Evolutionary conservation across 1,140 invertebrate genomes (phyloP), one percentile per base, ranked within the genome.

Genomic region (Drosophila bocqueti): DNA sequence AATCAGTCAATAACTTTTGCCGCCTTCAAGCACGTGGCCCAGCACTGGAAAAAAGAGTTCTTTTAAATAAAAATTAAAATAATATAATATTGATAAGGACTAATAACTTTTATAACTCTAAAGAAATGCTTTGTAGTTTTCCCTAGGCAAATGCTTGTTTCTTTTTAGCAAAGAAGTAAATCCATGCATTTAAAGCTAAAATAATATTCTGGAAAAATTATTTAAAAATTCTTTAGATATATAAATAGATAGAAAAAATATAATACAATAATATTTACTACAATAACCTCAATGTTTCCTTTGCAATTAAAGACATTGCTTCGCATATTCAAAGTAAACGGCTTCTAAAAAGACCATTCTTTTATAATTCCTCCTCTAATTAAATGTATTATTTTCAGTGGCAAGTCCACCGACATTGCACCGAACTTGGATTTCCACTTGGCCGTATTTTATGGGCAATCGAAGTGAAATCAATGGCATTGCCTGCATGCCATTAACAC

Each of bases 1-100:
- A 90, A 90, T 90, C 85, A 90, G 85, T 90, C 85, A 90, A 90
- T 90, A 90, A 90, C 86, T 90, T 90, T 90, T 90, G 85, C 85
- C 85, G 85, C 81, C 85, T 85, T 85, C 75, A 69, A 76, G 86
- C 85, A 90, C 86, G 85, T 84, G 85, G 85, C 81, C 61, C 36
- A 55, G 67, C 68, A 71, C 76, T 77, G 50, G 18, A 71, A 55
- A n/a, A 66, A 24, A 4, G 2, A 4, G 0, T 13, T 2, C 1
- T 38, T 18, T 10, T 18, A 15, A 38, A 13, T 9, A 10, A 15
- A 21, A 43, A 10, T 43, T 4, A 7, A 15, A 46, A 1, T 2
- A 8, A 16, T 29, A 59, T 5, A 18, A 29, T 18, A 2, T 1
- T 8, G 10, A 2, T 6, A n/a, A 40, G 5, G 4, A 24, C 2